phyloP scores from a whole-genome alignment of 1,140 invertebrate species.

The Coenobita brevimanus region DNA sequence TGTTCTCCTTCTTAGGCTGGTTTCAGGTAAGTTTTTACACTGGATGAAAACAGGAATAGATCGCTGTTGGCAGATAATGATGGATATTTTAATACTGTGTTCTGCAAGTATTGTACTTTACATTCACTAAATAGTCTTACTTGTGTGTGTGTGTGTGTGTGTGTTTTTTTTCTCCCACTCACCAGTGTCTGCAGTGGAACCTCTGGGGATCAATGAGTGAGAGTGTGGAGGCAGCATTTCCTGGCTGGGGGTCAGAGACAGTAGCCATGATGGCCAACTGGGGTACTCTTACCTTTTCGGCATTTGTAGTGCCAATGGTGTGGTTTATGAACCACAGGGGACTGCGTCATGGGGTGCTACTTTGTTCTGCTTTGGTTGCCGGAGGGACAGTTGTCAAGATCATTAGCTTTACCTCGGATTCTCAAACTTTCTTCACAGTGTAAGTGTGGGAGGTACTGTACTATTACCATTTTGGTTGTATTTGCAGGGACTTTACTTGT shows the following conservation, averaged over 20 bases:
- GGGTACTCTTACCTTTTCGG: slow-evolving; percentile 42
- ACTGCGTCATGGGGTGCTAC: slow-evolving; percentile 21
- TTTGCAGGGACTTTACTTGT: too few relatives aligned
- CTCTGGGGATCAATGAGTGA: slow-evolving; percentile 59
- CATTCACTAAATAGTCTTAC: not conserved
- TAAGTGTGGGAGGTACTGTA: too few relatives aligned
- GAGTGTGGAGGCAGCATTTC: slow-evolving; percentile 49
- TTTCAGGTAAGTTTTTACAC: not conserved
- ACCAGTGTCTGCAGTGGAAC: slow-evolving; percentile 61
- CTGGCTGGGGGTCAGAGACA: slow-evolving; percentile 32
- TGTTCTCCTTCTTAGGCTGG: slow-evolving; percentile 16
- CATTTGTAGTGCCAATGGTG: slow-evolving; percentile 41
- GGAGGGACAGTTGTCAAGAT: slow-evolving; percentile 21
- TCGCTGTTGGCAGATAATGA: not conserved
- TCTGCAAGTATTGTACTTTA: not conserved
- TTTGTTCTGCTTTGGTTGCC: slow-evolving; percentile 17
- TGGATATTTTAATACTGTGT: not conserved
- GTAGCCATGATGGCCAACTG: slow-evolving; percentile 55
- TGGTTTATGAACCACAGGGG: slow-evolving; percentile 41
- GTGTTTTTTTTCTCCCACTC: too few relatives aligned
- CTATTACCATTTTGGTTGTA: too few relatives aligned
- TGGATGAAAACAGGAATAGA: too few relatives aligned
- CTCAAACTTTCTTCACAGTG: slow-evolving; percentile 36
- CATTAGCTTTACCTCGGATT: not conserved
- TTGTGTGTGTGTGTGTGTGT: too few relatives aligned